Base-by-base conservation (phyloP, 1,140 invertebrate genomes). In the Drosophila punjabiensis region DNA sequence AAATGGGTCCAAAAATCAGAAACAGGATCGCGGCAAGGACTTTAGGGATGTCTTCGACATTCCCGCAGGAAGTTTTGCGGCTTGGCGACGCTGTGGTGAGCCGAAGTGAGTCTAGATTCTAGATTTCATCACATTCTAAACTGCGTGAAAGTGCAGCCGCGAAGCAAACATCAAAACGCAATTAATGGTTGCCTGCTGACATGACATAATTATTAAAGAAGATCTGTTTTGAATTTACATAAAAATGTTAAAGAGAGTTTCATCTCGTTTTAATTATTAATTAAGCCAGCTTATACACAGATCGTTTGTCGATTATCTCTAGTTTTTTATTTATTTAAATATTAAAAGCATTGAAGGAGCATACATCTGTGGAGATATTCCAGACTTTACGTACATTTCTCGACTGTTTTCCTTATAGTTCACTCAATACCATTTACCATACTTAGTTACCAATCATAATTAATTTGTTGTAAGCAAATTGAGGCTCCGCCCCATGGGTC, bases 141-240 rank as follows among this genome's bases (percentile, higher is more conserved):
- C 74, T 61, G 59, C 52, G 70, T 61, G 47, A 39, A 47, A 76
- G 50, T 43, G 47, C 58, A 56, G 52, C 58, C 76, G 58, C 68
- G 62, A 52, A 76, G 68, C 64, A 87, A 87, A 87, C 83, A 87
- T 58, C 70, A 48, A 82, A 87, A 74, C 43, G 64, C 79, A 67
- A 77, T 87, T 86, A 86, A 74, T 85, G 74, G 50, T 66, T 59
- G 50, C 60, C 41, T 56, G 35, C 48, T 43, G 48, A 74, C 41
- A 68, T 39, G 55, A 11, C 32, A 45, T 8, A 18, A 32, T 43
- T 20, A 32, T 33, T 33, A 6, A 2, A 24, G 24, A 24, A 24
- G 3, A 24, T n/a, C n/a, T 24, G 24, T 24, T 24, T 24, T 2
- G 1, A 24, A 24, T 24, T 24, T 24, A 2, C 3, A 24, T 24